A percentile compares a stretch with the other conserved stretches of the same genome.
These are phyloP conservation scores for Huso huso DNA, from an alignment of 2,797 vertebrate genomes.

Conservation along the genomic window DNA sequence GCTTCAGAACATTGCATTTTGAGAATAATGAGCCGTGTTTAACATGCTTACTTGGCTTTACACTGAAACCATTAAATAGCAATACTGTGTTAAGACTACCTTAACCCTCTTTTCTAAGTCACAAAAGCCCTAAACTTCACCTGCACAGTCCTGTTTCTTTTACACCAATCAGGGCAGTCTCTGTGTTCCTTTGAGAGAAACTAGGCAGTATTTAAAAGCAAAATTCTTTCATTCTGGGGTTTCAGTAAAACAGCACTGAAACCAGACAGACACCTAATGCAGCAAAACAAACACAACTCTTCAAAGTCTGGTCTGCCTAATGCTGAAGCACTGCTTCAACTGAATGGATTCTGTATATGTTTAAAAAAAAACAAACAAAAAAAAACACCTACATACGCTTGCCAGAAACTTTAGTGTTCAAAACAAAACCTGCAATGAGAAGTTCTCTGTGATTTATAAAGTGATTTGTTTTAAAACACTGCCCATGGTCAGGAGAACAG, in stretches of 20 bases:
- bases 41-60: no score
- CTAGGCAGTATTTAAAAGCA: not conserved
- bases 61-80: no score
- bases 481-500: not conserved
- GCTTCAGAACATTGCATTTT: no score
- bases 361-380: no score
- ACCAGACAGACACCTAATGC: no score
- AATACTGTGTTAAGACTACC: not conserved
- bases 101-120: not conserved
- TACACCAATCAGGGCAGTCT: not conserved
- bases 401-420: constrained; percentile 9
- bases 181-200: not conserved
- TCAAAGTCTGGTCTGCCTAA: no score
- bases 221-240: no score
- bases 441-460: not conserved
- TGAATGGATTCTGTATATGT: no score
- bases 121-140: not conserved
- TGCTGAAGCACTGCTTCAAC: no score
- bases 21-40: no score
- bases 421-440: not conserved
- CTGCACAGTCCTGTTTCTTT: not conserved
- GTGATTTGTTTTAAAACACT: not conserved
- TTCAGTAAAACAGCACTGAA: no score
- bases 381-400: constrained; percentile 33
- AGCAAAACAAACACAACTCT: constrained; percentile 16